phyloP scores from a whole-genome alignment of 2,797 vertebrate genomes.

The Pogonophryne albipinna region DNA sequence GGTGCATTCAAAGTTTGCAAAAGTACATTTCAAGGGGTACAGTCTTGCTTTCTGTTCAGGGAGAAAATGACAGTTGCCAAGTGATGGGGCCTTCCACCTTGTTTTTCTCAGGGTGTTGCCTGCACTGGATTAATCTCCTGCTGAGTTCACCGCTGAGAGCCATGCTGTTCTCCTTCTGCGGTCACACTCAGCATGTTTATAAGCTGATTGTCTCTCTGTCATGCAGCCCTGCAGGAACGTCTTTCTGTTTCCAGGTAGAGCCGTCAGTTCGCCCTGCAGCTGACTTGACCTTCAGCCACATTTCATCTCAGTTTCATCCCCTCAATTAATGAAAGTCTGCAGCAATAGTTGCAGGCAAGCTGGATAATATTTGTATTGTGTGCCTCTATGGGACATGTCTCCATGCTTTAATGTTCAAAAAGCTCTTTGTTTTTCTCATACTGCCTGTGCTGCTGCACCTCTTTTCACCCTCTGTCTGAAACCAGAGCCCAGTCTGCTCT shows the following conservation, averaged over 20 bases:
- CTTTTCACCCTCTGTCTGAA: too few species aligned
- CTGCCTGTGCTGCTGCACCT: too few species aligned
- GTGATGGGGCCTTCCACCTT: not conserved
- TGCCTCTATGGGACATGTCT: too few species aligned
- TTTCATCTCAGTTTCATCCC: slow-evolving; percentile 11
- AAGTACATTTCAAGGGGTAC: not conserved
- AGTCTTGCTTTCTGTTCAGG: not conserved
- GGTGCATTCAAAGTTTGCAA: not conserved
- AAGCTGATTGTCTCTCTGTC: slow-evolving; percentile 66
- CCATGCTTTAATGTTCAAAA: too few species aligned
- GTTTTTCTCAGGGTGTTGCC: not conserved
- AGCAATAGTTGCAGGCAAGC: not conserved
- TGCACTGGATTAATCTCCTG: slow-evolving; percentile 22
- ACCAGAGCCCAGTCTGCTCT: too few species aligned
- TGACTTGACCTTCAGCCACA: slow-evolving; percentile 27
- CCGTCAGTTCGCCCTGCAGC: slow-evolving; percentile 12
- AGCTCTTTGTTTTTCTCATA: too few species aligned
- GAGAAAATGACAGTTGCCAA: not conserved
- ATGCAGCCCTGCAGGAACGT: slow-evolving; percentile 28
- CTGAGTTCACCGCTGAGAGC: slow-evolving; percentile 10
- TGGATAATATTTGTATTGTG: too few species aligned
- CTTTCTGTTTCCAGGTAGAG: slow-evolving; percentile 39
- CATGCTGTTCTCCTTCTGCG: slow-evolving; percentile 12
- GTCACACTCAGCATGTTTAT: slow-evolving; percentile 49
- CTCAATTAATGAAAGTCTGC: not conserved